These are phyloP conservation scores for Dryobota labecula DNA, from an alignment of 2,888 invertebrate genomes.

Conservation along the genomic window DNA sequence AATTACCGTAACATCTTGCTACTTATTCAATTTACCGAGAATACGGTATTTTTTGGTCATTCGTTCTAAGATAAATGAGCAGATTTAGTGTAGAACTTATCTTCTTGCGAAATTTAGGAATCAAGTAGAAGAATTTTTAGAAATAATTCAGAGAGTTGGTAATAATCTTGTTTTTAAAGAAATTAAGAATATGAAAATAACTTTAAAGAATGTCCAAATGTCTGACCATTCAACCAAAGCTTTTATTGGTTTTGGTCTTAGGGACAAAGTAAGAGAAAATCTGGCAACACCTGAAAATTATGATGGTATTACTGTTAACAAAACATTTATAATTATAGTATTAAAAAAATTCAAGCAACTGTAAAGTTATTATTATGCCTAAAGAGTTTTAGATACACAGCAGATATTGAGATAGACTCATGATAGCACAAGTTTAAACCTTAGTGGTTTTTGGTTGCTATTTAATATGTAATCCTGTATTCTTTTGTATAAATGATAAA, in stretches of 20 bases:
- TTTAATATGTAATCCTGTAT: too few relatives aligned
- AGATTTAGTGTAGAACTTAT: background rate
- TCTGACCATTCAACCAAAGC: background rate
- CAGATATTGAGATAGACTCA: too few relatives aligned
- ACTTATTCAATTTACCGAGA: slow-evolving; percentile 42
- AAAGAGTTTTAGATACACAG: background rate
- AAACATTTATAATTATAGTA: background rate
- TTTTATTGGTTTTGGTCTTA: background rate
- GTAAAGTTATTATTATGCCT: background rate
- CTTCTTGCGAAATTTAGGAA: background rate
- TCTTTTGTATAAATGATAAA: too few relatives aligned
- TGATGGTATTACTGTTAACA: background rate
- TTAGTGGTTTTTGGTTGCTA: too few relatives aligned
- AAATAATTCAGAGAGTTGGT: background rate
- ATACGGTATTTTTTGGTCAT: slow-evolving; percentile 26
- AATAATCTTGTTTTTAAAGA: background rate
- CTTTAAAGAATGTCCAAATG: background rate
- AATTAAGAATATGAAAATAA: background rate
- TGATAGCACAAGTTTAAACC: too few relatives aligned
- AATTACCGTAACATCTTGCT: slow-evolving; percentile 55
- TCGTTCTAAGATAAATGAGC: background rate
- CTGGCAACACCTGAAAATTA: background rate
- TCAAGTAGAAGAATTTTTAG: background rate
- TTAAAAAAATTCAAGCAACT: background rate
- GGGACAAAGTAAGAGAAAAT: background rate